Evolutionary conservation across 2,888 invertebrate genomes (phyloP), one percentile per base, ranked within the genome.

Genomic region (Malthinus flaveolus): DNA sequence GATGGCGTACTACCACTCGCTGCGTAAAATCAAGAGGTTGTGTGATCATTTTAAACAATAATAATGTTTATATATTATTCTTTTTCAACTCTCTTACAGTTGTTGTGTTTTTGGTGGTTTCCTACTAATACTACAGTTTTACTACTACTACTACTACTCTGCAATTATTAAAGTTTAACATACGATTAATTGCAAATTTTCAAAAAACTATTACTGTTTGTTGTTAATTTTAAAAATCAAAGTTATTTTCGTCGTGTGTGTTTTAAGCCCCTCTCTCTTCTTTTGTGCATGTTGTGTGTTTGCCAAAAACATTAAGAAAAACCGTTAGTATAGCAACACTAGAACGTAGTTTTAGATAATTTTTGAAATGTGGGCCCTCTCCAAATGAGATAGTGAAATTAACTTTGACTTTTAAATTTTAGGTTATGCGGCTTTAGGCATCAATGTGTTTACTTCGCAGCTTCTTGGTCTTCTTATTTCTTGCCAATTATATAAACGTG

Each of bases 1-100:
- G 77, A 90, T 92, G 90, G 90, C 91, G 75, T 90, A 91, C 84
- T 92, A 92, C 85, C 89, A 90, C 82, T 88, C 91, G 72, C 87
- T 93, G 78, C 86, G 92, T 83, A 90, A 91, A 84, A 92, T 93
- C 83, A 91, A 92, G 89, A 92, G 92, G 92, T 91, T 72, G 66
- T 65, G 63, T 56, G 36, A 39, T 9, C 36, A 23, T 61, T 60
- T 56, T 53, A 56, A 45, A 54, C 56, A 62, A 23, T 23, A 23
- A 23, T 23, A 23, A 23, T 23, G 23, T 23, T 23, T 23, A n/a
- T n/a, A n/a, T n/a, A n/a, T 52, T 62, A 56, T 60, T 60, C 59
- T 47, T 61, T 49, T 33, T 23, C 23, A 23, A 60, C 59, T 64
- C 61, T 61, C 66, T 67, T 65, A 45, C 65, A 64, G 65, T 62